Base-by-base conservation (phyloP, 2,797 vertebrate genomes). In the Halcyon chelicuti region DNA sequence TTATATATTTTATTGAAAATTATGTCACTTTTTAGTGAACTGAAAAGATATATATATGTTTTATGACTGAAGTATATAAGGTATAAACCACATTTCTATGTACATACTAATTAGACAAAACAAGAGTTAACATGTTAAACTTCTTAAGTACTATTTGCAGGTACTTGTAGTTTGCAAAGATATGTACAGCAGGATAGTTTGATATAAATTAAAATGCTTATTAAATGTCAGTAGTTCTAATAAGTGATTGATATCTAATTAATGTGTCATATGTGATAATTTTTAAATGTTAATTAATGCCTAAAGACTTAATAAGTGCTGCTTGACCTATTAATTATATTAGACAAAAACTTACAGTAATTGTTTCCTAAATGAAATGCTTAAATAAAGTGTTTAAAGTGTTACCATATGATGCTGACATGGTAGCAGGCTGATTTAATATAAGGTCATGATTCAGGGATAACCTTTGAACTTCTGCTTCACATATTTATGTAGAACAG, bases 241-340 rank as follows among this genome's bases (percentile, higher is more conserved):
- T 97, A 97, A 97, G 95, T 96, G 96, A 97, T 96, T 96, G 97
- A 97, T 97, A 97, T 96, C 95, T 97, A 97, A 97, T 97, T 97
- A 97, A 90, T 92, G 94, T 97, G 93, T 96, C 94, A 94, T 97
- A 96, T 96, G 94, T 95, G 92, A 97, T 95, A 88, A 90, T 95
- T 97, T 96, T 95, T 25, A 97, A 97, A 97, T 97, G 97, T 97
- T 97, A 97, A 97, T 97, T 97, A 97, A 97, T 96, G 96, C 96
- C 95, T 97, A 95, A 96, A 96, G 94, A 96, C 83, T 94, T 94
- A 96, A 88, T 94, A 96, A 97, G 97, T 97, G 94, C 94, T 97
- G 93, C 97, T 97, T 97, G 97, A 97, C 96, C 96, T 97, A 97
- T 97, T 97, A 97, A 97, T 97, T 97, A 94, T 71, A 80, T 92